Conservation (phyloP, 2,113 vertebrate genomes). For the Phaethornis superciliosus region DNA sequence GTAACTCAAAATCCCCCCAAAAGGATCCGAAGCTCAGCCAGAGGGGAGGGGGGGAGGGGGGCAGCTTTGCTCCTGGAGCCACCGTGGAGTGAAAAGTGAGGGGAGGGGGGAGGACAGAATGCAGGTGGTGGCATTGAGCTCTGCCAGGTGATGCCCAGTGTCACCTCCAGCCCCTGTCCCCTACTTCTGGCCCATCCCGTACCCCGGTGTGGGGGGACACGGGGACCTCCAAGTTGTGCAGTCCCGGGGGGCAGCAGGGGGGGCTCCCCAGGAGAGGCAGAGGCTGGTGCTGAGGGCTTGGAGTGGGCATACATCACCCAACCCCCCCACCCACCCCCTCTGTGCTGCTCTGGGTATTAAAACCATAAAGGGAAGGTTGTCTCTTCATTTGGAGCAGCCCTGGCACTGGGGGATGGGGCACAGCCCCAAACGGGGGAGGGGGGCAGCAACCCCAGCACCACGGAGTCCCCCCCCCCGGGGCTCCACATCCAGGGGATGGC, state of each 20-base stretch:
- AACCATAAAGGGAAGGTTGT: background rate
- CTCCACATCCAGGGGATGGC: too few relatives aligned
- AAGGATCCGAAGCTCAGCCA: background rate
- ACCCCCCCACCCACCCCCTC: accelerated
- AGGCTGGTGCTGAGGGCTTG: accelerated
- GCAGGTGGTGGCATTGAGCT: accelerated
- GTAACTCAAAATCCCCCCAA: background rate
- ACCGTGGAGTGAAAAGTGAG: background rate
- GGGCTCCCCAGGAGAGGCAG: background rate
- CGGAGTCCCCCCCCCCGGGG: background rate
- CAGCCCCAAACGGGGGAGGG: accelerated
- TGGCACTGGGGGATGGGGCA: too few relatives aligned
- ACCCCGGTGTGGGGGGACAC: background rate
- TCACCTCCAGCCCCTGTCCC: background rate
- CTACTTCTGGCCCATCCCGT: background rate
- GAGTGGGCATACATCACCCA: accelerated
- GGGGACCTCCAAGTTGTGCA: background rate
- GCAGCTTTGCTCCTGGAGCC: background rate
- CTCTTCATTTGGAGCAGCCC: background rate
- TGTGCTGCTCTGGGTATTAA: background rate
- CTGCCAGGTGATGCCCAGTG: background rate
- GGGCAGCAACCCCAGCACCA: background rate
- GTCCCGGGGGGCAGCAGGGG: background rate
- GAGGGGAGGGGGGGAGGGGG: too few relatives aligned
- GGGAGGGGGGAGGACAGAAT: accelerated